Evolutionary conservation across 2,113 vertebrate genomes (phyloP).

Genomic region (Ia io): DNA sequence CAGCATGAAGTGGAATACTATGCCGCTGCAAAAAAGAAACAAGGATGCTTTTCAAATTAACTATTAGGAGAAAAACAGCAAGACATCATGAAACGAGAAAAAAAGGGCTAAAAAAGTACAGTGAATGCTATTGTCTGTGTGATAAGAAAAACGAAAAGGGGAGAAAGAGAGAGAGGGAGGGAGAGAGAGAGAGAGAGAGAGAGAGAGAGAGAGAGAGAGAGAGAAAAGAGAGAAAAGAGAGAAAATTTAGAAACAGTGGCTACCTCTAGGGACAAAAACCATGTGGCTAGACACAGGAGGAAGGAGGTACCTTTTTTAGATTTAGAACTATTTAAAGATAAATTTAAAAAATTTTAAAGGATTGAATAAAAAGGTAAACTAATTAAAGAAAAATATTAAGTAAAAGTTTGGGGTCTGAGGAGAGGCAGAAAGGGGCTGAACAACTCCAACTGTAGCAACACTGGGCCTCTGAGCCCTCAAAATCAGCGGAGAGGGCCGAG

Average conservation of each 20-base stretch:
- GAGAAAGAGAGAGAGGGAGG: too few species aligned
- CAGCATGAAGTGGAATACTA: rapidly evolving
- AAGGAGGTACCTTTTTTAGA: background rate
- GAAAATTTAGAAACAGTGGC: background rate
- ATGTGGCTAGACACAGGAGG: background rate
- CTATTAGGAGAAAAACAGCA: background rate
- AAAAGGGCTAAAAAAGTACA: background rate
- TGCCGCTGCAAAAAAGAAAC: background rate
- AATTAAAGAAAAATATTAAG: background rate
- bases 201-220: background rate
- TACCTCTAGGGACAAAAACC: background rate
- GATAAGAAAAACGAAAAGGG: background rate
- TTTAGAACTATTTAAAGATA: background rate
- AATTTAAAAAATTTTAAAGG: background rate
- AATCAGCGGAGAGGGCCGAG: rapidly evolving
- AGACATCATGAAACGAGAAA: background rate
- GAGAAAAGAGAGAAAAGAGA: too few species aligned
- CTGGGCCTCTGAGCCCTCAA: background rate
- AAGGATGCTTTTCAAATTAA: background rate
- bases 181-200: background rate
- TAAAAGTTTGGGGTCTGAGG: background rate
- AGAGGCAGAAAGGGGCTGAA: background rate
- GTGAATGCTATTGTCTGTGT: background rate
- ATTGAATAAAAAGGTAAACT: background rate
- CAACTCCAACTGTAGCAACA: rapidly evolving